Percentiles rank a stretch among this genome's conserved stretches.
These are phyloP conservation scores for Gastracanthus pulcherrimus DNA, from an alignment of 2,888 invertebrate genomes.

Conservation along the genomic window DNA sequence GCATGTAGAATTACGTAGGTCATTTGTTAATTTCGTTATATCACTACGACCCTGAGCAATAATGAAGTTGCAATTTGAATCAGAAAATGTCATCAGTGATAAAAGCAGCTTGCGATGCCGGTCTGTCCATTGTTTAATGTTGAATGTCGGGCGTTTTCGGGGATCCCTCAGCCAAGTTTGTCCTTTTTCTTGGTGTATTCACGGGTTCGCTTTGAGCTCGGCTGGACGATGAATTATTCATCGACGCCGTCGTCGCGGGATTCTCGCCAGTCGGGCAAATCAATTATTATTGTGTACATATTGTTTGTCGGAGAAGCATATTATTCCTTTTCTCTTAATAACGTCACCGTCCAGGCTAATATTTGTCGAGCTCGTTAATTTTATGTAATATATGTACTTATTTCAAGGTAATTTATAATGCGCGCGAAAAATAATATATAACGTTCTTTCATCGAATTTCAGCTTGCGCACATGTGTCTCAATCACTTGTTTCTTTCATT, in stretches of 20 bases:
- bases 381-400: constrained; percentile 33
- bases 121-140: too few relatives aligned
- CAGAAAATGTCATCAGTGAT: too few relatives aligned
- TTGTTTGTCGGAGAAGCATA: constrained; percentile 30
- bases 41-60: too few relatives aligned
- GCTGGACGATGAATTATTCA: constrained; percentile 43
- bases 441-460: neutral
- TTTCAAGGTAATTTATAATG: constrained; percentile 40
- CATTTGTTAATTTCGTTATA: too few relatives aligned
- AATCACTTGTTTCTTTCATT: neutral
- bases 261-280: constrained; percentile 39
- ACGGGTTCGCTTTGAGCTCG: too few relatives aligned
- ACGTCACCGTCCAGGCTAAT: constrained; percentile 40
- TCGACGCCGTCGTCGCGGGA: constrained; percentile 5
- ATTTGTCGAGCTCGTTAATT: constrained; percentile 44
- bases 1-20: too few relatives aligned
- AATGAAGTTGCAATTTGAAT: too few relatives aligned
- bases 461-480: neutral
- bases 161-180: too few relatives aligned
- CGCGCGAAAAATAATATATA: neutral
- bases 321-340: constrained; percentile 43
- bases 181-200: too few relatives aligned
- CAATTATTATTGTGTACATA: constrained; percentile 46
- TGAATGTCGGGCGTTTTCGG: too few relatives aligned
- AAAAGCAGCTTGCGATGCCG: too few relatives aligned